Evolutionary conservation across 2,888 invertebrate species (phyloP).

Genomic region (Nysson spinosus): DNA sequence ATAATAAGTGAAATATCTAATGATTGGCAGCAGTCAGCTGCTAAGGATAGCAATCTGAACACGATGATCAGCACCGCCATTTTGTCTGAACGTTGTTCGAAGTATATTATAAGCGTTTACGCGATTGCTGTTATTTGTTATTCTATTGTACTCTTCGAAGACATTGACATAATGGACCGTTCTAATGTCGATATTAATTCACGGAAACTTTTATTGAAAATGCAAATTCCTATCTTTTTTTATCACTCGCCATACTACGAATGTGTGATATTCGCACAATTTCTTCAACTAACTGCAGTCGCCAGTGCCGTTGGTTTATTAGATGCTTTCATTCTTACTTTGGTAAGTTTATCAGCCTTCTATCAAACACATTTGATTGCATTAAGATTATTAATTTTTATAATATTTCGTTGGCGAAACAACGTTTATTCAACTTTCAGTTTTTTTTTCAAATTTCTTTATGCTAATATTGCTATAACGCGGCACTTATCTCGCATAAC

Average conservation of each 20-base stretch:
- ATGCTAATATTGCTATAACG: too few species aligned
- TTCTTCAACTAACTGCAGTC: constrained; percentile 21
- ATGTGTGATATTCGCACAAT: constrained; percentile 25
- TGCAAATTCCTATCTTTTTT: constrained; percentile 42
- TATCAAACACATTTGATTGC: background rate
- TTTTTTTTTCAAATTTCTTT: too few species aligned
- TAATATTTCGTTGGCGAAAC: too few species aligned
- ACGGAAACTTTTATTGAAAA: constrained; percentile 40
- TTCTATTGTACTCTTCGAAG: constrained; percentile 12
- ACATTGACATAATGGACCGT: background rate
- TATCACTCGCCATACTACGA: constrained; percentile 30
- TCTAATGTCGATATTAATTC: background rate
- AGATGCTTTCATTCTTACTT: constrained; percentile 35
- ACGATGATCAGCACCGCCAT: constrained; percentile 28
- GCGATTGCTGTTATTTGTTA: constrained; percentile 22
- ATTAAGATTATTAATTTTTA: too few species aligned
- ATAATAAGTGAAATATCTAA: constrained; percentile 20
- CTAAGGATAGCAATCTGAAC: background rate
- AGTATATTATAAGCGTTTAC: constrained; percentile 30
- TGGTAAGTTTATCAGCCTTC: constrained; percentile 50
- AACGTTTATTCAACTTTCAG: too few species aligned
- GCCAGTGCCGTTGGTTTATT: constrained; percentile 16
- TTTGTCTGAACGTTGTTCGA: constrained; percentile 25
- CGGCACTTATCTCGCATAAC: too few species aligned
- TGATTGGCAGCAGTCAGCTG: background rate